phyloP scores from a whole-genome alignment of 2,888 invertebrate genomes.

The Sminthurides aquaticus region DNA sequence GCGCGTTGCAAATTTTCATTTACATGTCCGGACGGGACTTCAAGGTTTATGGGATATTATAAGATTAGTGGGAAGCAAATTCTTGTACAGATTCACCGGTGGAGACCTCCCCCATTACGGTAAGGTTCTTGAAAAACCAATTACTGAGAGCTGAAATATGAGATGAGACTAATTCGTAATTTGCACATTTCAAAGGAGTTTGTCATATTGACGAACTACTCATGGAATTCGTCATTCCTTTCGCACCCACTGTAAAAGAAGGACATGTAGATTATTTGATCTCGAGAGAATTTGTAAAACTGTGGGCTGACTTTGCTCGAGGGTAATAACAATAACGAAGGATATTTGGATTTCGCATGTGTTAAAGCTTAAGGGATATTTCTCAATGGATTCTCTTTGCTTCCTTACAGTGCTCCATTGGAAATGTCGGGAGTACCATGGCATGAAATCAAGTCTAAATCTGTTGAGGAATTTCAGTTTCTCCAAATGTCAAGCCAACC shows the following conservation, averaged over 20 bases:
- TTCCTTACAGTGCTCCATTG: too few species aligned
- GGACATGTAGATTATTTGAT: slow-evolving; percentile 4
- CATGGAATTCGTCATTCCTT: slow-evolving; percentile 1
- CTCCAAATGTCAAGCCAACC: background rate
- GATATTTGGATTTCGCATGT: background rate
- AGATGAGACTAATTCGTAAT: too few species aligned
- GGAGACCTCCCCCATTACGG: slow-evolving; percentile 12
- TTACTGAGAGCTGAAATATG: too few species aligned
- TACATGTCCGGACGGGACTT: background rate
- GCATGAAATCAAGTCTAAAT: background rate
- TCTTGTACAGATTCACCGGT: slow-evolving; percentile 2
- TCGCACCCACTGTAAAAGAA: background rate
- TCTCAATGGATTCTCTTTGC: too few species aligned
- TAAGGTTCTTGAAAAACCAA: background rate
- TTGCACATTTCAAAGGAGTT: background rate
- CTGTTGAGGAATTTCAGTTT: background rate
- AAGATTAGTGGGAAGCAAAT: background rate
- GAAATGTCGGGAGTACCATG: background rate
- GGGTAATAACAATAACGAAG: background rate
- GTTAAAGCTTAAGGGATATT: background rate
- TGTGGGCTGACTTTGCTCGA: slow-evolving; percentile 3
- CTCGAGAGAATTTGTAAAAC: background rate
- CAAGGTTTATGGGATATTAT: background rate
- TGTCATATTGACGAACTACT: slow-evolving; percentile 7
- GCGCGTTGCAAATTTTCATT: slow-evolving; percentile 22